A percentile compares a stretch with the other conserved stretches of the same genome.
phyloP scores from a whole-genome alignment of 2,113 vertebrate genomes.

The Sander lucioperca region DNA sequence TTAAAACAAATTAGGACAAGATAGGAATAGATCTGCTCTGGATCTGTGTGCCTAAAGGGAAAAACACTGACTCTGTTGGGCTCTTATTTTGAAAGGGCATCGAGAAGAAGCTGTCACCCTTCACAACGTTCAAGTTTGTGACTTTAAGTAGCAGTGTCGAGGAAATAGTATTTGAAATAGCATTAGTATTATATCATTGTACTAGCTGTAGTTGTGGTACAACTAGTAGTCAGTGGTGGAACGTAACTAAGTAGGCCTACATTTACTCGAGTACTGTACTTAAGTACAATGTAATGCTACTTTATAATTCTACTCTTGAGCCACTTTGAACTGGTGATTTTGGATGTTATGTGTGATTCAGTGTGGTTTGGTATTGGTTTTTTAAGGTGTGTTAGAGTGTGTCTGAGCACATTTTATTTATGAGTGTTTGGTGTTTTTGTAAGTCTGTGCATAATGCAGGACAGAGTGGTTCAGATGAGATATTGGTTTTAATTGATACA shows the following conservation, averaged over 20 bases:
- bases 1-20: neutral
- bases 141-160: neutral
- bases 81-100: neutral
- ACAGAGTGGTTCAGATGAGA: neutral
- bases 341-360: neutral
- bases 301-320: neutral
- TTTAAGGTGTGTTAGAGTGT: neutral
- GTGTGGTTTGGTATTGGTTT: neutral
- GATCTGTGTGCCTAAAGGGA: neutral
- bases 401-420: neutral
- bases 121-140: neutral
- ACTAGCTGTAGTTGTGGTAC: neutral
- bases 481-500: neutral
- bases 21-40: constrained; percentile 3
- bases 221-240: neutral
- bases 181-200: neutral
- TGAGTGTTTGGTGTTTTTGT: neutral
- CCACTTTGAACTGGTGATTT: neutral
- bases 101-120: neutral
- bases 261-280: neutral
- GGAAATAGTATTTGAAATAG: neutral
- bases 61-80: neutral
- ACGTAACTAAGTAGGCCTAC: neutral
- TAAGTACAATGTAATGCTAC: neutral
- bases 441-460: neutral